Conservation (phyloP, 2,113 vertebrate genomes). For the Leptodactylus fuscus region DNA sequence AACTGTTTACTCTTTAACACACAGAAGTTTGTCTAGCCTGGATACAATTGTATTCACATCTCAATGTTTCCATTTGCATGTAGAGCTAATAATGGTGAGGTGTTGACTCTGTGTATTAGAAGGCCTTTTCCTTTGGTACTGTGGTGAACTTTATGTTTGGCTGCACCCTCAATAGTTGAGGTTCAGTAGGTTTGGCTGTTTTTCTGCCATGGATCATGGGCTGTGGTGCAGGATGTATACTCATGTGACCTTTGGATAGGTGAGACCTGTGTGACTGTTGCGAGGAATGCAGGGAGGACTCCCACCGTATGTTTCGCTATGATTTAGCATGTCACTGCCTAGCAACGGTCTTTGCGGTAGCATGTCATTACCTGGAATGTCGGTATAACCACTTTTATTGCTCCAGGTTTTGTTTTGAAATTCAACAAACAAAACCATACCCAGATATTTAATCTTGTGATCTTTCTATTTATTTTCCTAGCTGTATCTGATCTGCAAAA, state of each 20-base stretch:
- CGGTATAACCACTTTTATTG: background rate
- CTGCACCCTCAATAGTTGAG: no score
- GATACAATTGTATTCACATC: no score
- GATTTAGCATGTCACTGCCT: slow-evolving; percentile 22
- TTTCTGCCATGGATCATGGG: background rate
- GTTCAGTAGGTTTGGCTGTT: background rate
- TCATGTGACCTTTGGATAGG: slow-evolving; percentile 25
- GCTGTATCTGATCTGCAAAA: background rate
- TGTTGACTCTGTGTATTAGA: no score
- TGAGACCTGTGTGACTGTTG: slow-evolving; percentile 1
- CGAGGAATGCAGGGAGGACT: slow-evolving; percentile 17
- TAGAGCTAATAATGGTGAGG: no score
- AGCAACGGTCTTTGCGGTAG: background rate
- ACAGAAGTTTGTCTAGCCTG: no score
- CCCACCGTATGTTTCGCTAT: background rate
- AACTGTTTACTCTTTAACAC: no score
- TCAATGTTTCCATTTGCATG: no score
- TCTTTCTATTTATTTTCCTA: background rate
- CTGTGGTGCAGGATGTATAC: background rate
- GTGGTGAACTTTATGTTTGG: no score
- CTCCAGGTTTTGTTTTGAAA: background rate
- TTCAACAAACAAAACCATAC: background rate
- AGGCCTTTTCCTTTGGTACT: no score
- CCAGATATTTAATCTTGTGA: background rate
- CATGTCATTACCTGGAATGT: slow-evolving; percentile 24